A percentile compares a stretch with the other conserved stretches of the same genome.
Evolutionary conservation across 2,888 invertebrate species (phyloP).

Genomic region (Cosmia trapezina): DNA sequence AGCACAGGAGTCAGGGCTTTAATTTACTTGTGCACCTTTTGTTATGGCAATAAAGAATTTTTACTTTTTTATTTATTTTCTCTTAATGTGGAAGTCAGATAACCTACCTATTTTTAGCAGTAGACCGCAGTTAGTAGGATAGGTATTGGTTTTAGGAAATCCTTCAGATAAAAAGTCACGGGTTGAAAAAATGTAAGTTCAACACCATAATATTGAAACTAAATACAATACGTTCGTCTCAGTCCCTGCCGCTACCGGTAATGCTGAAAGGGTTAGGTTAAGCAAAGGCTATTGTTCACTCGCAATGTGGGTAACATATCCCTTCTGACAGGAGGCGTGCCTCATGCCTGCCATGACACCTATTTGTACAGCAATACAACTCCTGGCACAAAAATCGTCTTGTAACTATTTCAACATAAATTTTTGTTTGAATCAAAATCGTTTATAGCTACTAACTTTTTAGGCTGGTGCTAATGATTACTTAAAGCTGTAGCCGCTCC

Average conservation of each 20-base stretch:
- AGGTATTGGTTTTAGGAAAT: not conserved
- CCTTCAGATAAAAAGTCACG: too few species aligned
- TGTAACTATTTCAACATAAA: not conserved
- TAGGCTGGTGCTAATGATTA: too few species aligned
- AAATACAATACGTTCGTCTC: not conserved
- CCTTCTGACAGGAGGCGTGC: slow-evolving; percentile 19
- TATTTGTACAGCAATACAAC: not conserved
- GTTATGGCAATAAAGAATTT: too few species aligned
- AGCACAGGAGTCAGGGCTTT: too few species aligned
- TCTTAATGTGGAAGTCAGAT: not conserved
- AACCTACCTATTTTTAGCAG: not conserved
- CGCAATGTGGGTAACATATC: not conserved
- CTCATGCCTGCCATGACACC: slow-evolving; percentile 11
- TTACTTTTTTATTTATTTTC: too few species aligned
- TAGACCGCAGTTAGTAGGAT: too few species aligned
- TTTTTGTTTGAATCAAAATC: not conserved
- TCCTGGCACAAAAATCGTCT: not conserved
- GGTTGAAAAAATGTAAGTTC: not conserved
- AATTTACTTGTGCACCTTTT: too few species aligned
- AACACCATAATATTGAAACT: not conserved
- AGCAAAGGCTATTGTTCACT: not conserved
- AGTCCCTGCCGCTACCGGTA: not conserved
- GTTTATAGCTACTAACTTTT: too few species aligned
- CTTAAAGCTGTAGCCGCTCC: not conserved
- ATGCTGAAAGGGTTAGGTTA: slow-evolving; percentile 13